A percentile compares a stretch with the other conserved stretches of the same genome.
phyloP scores from a whole-genome alignment of 2,113 vertebrate species.

The Notiomystis cincta region DNA sequence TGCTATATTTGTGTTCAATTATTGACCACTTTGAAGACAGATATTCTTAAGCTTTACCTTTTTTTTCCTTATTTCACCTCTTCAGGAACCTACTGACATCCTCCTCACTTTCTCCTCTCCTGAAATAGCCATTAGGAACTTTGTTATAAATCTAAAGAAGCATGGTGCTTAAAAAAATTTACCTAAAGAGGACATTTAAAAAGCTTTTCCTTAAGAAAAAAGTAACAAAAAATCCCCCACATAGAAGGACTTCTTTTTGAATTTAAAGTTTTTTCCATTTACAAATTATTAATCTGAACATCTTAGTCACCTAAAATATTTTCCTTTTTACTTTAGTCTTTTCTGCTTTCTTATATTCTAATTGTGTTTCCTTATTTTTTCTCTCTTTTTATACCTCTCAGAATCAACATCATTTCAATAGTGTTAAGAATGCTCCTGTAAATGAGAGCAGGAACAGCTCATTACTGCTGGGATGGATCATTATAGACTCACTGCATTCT shows the following conservation, averaged over 20 bases:
- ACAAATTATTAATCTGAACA: background rate
- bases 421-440: background rate
- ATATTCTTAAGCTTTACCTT: background rate
- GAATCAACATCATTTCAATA: conserved; percentile 18
- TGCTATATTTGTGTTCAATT: background rate
- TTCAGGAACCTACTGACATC: background rate
- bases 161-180: background rate
- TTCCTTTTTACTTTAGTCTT: background rate
- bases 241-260: background rate
- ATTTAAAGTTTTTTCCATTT: background rate
- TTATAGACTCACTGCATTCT: background rate
- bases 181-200: background rate
- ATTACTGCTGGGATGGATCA: background rate
- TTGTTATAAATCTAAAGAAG: background rate
- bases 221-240: background rate
- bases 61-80: background rate
- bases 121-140: background rate
- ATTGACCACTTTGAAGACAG: background rate
- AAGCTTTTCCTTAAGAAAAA: background rate
- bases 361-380: background rate
- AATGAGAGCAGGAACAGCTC: background rate
- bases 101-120: background rate
- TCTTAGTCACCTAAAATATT: background rate
- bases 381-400: conserved; percentile 17
- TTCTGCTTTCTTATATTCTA: background rate